Percentiles rank a stretch among this genome's conserved stretches.
Evolutionary conservation across 2,888 invertebrate genomes (phyloP).

Genomic region (Hemicrepidius hirtus): DNA sequence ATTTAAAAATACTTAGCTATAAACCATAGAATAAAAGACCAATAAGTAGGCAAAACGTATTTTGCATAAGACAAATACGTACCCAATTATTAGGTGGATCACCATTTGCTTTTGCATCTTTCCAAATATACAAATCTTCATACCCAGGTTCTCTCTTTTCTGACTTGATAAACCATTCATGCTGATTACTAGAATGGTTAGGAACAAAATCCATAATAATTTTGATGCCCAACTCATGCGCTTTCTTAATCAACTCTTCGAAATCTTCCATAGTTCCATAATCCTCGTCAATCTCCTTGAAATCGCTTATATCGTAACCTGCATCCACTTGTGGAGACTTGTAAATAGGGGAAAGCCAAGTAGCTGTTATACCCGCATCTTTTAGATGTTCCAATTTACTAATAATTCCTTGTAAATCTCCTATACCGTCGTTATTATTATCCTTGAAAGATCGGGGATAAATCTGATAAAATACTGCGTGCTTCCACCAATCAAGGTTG

Average conservation of each 20-base stretch:
- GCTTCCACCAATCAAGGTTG: constrained; percentile 90
- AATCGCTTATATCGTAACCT: constrained; percentile 91
- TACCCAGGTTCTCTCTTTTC: constrained; percentile 76
- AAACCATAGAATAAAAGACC: background rate
- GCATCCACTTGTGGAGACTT: constrained; percentile 89
- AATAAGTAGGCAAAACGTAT: too few relatives aligned
- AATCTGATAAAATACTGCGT: constrained; percentile 88
- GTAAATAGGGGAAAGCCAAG: constrained; percentile 92
- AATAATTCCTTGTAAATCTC: constrained; percentile 84
- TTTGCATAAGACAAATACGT: constrained; percentile 64
- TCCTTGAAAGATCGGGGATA: constrained; percentile 87
- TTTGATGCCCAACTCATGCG: constrained; percentile 76
- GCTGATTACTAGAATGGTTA: constrained; percentile 83
- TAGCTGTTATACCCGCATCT: constrained; percentile 82
- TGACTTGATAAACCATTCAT: constrained; percentile 88
- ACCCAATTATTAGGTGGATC: constrained; percentile 87
- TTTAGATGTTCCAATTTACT: constrained; percentile 63
- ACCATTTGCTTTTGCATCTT: constrained; percentile 73
- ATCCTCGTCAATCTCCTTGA: constrained; percentile 80
- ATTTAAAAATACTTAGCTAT: constrained; percentile 63
- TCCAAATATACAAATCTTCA: constrained; percentile 88
- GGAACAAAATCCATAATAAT: constrained; percentile 72
- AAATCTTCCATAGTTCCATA: constrained; percentile 87
- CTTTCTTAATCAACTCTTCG: constrained; percentile 74
- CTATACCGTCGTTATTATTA: constrained; percentile 88